Percentiles rank a stretch among this genome's conserved stretches.
Conservation (phyloP, 2,888 invertebrate genomes). For the Fragum fragum region DNA sequence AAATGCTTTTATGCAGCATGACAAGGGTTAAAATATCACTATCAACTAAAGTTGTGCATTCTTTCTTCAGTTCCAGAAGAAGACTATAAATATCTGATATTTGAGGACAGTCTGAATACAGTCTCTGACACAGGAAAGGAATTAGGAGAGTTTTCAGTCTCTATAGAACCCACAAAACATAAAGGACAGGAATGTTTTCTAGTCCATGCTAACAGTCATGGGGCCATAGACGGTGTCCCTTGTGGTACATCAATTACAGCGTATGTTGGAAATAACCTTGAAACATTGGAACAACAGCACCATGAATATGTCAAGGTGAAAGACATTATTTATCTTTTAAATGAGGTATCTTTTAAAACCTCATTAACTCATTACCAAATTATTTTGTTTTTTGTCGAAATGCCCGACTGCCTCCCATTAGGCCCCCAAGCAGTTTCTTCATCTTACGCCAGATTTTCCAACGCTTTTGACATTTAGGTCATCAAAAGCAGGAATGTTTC, state of each 20-base stretch:
- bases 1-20: too few species aligned
- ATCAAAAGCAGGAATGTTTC: too few species aligned
- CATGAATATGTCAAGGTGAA: constrained; percentile 87
- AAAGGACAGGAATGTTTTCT: constrained; percentile 84
- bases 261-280: constrained; percentile 83
- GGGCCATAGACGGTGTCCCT: constrained; percentile 85
- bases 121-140: constrained; percentile 86
- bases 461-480: too few species aligned
- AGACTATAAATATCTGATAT: constrained; percentile 84
- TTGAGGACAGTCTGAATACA: constrained; percentile 85
- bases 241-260: constrained; percentile 87
- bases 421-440: too few species aligned
- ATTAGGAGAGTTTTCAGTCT: constrained; percentile 85
- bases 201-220: constrained; percentile 86
- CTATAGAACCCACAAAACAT: constrained; percentile 79
- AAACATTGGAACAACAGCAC: constrained; percentile 86
- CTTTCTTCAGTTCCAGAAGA: constrained; percentile 78
- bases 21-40: too few species aligned
- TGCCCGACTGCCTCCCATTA: too few species aligned
- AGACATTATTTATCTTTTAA: too few species aligned
- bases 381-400: too few species aligned
- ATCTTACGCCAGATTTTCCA: too few species aligned
- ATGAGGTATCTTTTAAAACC: too few species aligned
- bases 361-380: too few species aligned
- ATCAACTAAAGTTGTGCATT: too few species aligned